phyloP scores from a whole-genome alignment of 37 sponge, comb jelly and placozoan species.

The Corticium candelabrum region DNA sequence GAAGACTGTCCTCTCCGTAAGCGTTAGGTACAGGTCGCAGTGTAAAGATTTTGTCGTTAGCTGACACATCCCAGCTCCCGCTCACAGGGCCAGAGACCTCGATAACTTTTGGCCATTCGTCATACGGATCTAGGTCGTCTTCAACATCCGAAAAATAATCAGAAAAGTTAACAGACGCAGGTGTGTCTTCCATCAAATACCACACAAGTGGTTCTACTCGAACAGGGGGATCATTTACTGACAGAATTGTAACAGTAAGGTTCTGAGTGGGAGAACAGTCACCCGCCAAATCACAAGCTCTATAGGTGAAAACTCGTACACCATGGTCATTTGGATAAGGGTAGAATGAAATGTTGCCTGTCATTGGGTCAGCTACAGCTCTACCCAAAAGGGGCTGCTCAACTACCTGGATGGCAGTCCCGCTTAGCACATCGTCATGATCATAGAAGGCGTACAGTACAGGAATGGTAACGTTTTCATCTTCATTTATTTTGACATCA shows the following conservation, averaged over 20 bases:
- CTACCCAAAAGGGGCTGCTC: conserved; percentile 30
- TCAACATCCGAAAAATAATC: conserved; percentile 67
- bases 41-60: neutral
- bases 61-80: conserved; percentile 15
- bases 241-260: conserved; percentile 34
- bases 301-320: conserved; percentile 28
- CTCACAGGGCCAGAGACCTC: neutral
- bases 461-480: conserved; percentile 43
- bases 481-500: conserved; percentile 39
- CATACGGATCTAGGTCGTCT: conserved; percentile 35
- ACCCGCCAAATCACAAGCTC: conserved; percentile 58
- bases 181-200: conserved; percentile 40
- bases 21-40: conserved; percentile 27
- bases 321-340: conserved; percentile 53
- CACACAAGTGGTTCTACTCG: conserved; percentile 26
- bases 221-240: conserved; percentile 74
- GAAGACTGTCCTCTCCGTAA: conserved; percentile 21
- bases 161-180: conserved; percentile 15
- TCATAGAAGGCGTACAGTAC: conserved; percentile 54
- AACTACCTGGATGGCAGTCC: conserved; percentile 32
- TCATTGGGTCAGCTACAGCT: conserved; percentile 16
- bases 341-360: conserved; percentile 38
- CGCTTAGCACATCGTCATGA: conserved; percentile 54
- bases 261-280: conserved; percentile 34
- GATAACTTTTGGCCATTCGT: neutral